These are phyloP conservation scores for Eretmochelys imbricata DNA, from an alignment of 2,113 vertebrate species.

Conservation along the genomic window DNA sequence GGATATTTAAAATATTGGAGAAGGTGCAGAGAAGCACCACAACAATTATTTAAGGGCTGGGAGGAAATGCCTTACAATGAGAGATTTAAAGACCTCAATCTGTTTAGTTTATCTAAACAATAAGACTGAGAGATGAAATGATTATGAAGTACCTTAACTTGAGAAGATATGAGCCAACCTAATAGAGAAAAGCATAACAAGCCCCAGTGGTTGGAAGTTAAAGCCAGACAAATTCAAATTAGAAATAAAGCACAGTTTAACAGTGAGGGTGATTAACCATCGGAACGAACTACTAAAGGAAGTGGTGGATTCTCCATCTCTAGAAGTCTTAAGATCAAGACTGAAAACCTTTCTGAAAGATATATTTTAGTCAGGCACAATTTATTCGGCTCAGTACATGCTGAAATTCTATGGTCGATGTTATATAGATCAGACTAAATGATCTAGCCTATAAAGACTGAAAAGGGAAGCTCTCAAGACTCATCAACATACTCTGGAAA, in stretches of 20 bases:
- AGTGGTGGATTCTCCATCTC: background rate
- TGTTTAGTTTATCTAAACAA: background rate
- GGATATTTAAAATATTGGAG: background rate
- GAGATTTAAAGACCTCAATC: background rate
- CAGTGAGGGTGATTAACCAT: background rate
- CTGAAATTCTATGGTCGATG: fast-evolving
- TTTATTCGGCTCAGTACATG: background rate
- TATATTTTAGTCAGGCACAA: background rate
- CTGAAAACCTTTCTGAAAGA: background rate
- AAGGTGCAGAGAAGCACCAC: background rate
- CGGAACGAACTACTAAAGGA: background rate
- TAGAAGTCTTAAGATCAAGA: background rate
- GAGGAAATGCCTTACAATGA: background rate
- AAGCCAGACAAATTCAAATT: background rate
- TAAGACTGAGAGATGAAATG: background rate
- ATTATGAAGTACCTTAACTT: background rate
- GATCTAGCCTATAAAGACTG: background rate
- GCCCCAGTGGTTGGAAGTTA: background rate
- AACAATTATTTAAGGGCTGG: background rate
- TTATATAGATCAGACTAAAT: background rate
- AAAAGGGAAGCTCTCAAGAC: background rate
- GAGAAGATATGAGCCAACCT: background rate
- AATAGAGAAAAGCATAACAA: background rate
- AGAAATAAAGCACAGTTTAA: background rate
- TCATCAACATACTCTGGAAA: background rate